A percentile compares a stretch with the other conserved stretches of the same genome.
phyloP scores from a whole-genome alignment of 2,113 vertebrate species.

The Gobiocypris rarus region DNA sequence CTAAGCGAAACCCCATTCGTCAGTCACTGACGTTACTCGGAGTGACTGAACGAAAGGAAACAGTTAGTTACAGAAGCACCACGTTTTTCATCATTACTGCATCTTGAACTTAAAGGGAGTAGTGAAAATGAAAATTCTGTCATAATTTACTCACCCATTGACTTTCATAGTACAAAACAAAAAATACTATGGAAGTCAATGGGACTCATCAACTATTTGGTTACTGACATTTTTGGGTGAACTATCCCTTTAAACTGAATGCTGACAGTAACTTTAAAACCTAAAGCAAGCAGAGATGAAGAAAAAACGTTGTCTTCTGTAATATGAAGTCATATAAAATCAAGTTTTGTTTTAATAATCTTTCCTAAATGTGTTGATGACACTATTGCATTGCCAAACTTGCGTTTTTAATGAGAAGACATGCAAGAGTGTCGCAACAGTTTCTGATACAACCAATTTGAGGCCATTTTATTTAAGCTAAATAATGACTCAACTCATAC shows the following conservation, averaged over 20 bases:
- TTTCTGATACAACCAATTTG: background rate
- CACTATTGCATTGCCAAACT: constrained; percentile 1
- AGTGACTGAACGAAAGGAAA: too few relatives aligned
- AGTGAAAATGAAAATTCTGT: too few relatives aligned
- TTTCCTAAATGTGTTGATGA: background rate
- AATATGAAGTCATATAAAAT: background rate
- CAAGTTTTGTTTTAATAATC: background rate
- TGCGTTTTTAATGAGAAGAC: background rate
- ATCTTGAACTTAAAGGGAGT: too few relatives aligned
- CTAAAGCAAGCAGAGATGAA: background rate
- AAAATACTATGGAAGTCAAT: too few relatives aligned
- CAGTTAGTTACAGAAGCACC: background rate
- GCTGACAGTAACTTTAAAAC: background rate
- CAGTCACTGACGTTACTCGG: too few relatives aligned
- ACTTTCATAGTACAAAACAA: too few relatives aligned
- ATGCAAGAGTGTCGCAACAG: background rate
- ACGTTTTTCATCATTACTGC: background rate
- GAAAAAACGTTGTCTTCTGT: background rate
- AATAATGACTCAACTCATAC: too few relatives aligned
- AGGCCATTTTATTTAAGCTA: background rate
- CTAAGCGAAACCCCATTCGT: too few relatives aligned
- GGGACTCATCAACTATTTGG: too few relatives aligned
- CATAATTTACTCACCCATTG: too few relatives aligned
- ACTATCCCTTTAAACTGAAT: background rate
- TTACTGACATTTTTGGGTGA: background rate